A percentile compares a stretch with the other conserved stretches of the same genome.
phyloP scores from a whole-genome alignment of 2,797 vertebrate genomes.

The Pipistrellus pygmaeus region DNA sequence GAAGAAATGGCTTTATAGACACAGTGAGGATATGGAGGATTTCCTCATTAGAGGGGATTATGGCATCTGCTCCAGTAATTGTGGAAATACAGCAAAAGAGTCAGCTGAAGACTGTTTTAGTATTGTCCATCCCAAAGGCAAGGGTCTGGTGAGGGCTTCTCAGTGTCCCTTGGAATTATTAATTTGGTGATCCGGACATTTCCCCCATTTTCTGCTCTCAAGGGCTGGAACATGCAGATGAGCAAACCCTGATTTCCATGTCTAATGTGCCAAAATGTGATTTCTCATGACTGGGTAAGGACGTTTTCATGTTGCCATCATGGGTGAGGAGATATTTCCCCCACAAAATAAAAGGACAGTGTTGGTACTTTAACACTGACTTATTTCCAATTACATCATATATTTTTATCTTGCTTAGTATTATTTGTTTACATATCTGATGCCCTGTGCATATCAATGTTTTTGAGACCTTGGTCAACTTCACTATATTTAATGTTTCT shows the following conservation, averaged over 20 bases:
- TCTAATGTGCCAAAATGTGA: not conserved
- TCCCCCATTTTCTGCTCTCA: conserved; percentile 24
- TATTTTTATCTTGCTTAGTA: conserved; percentile 1
- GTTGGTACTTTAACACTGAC: not conserved
- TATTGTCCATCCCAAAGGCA: not conserved
- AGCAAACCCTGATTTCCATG: not conserved
- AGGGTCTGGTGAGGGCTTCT: not conserved
- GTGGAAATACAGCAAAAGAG: not conserved
- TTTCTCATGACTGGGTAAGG: not conserved
- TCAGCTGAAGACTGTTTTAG: not conserved
- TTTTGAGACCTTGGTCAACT: not conserved
- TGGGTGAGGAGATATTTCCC: not conserved
- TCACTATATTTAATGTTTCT: not conserved
- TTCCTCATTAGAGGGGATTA: not conserved
- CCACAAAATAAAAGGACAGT: not conserved
- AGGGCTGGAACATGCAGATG: not conserved
- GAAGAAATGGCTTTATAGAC: not conserved
- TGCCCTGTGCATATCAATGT: not conserved
- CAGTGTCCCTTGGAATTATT: not conserved
- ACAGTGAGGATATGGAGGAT: not conserved
- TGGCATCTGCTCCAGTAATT: not conserved
- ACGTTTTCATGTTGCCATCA: not conserved
- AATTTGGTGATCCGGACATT: not conserved
- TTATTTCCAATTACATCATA: not conserved
- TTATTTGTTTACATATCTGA: conserved; percentile 5